A percentile compares a stretch with the other conserved stretches of the same genome.
Conservation (phyloP, 1,140 invertebrate species). For the Chymomyza costata region DNA sequence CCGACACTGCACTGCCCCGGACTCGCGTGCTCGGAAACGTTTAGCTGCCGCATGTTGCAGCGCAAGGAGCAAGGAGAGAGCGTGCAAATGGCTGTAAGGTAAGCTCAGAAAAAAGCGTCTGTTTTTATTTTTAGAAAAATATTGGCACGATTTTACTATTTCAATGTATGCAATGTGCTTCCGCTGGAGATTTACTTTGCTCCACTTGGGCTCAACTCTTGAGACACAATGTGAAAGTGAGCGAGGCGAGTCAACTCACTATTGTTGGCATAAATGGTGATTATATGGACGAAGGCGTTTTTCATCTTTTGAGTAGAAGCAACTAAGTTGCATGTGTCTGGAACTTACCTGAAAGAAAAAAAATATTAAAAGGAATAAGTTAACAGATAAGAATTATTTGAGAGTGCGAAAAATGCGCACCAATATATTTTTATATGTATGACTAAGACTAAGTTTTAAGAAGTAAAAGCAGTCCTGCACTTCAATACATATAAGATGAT, state of each 20-base stretch:
- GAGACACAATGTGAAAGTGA: too few relatives aligned
- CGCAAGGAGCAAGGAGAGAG: slow-evolving; percentile 27
- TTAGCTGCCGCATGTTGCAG: slow-evolving; percentile 64
- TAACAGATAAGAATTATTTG: slow-evolving; percentile 37
- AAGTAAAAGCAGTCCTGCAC: too few relatives aligned
- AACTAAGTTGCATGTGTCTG: slow-evolving; percentile 1
- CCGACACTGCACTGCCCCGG: too few relatives aligned
- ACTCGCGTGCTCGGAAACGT: slow-evolving; percentile 70
- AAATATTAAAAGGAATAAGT: slow-evolving; percentile 14
- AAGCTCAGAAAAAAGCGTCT: slow-evolving; percentile 43
- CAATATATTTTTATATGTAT: neutral
- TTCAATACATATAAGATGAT: too few relatives aligned
- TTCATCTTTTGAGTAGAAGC: neutral
- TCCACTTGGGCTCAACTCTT: too few relatives aligned
- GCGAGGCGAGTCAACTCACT: too few relatives aligned
- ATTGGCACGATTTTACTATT: slow-evolving; percentile 49
- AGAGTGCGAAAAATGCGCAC: slow-evolving; percentile 11
- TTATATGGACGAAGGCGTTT: too few relatives aligned
- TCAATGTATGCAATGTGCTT: slow-evolving; percentile 9
- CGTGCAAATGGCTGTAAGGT: too few relatives aligned
- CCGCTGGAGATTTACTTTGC: slow-evolving; percentile 35
- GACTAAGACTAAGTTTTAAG: too few relatives aligned
- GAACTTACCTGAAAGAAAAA: slow-evolving; percentile 35
- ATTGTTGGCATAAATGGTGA: too few relatives aligned
- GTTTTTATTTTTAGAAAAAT: slow-evolving; percentile 69